phyloP scores from a whole-genome alignment of 2,797 vertebrate genomes.

The Oreortyx pictus region DNA sequence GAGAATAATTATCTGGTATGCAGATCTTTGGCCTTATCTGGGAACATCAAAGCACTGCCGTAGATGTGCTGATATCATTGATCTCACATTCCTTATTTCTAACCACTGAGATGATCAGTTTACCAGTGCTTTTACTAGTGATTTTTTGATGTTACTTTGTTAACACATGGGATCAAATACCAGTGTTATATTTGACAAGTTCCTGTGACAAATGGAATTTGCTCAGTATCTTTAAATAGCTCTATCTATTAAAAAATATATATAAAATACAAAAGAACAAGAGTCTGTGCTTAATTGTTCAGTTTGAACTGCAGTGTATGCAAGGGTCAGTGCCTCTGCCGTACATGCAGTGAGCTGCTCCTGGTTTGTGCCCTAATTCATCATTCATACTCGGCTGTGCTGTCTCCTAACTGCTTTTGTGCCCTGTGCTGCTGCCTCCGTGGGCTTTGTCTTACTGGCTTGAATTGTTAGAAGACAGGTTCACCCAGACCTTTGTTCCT shows the following conservation, averaged over 20 bases:
- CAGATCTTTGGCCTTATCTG: constrained; percentile 42
- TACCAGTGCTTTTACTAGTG: neutral
- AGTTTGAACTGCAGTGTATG: neutral
- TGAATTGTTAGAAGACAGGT: neutral
- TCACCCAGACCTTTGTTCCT: neutral
- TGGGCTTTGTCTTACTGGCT: neutral
- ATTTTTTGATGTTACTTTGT: neutral
- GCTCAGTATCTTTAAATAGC: neutral
- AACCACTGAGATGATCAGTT: neutral
- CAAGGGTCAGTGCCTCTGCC: neutral
- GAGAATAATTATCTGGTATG: constrained; percentile 22
- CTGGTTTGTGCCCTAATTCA: neutral
- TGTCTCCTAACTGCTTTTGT: neutral
- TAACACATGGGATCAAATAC: neutral
- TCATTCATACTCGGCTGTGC: neutral
- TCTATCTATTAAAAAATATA: neutral
- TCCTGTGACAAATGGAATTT: neutral
- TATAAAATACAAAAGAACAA: neutral
- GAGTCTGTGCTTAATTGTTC: neutral
- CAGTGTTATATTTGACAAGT: neutral
- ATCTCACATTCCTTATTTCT: neutral
- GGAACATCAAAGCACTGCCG: constrained; percentile 18
- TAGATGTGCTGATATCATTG: neutral
- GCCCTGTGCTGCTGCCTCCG: neutral
- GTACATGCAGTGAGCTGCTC: neutral